Base-by-base conservation (phyloP, 2,888 invertebrate species). In the Cartodere bifasciata region DNA sequence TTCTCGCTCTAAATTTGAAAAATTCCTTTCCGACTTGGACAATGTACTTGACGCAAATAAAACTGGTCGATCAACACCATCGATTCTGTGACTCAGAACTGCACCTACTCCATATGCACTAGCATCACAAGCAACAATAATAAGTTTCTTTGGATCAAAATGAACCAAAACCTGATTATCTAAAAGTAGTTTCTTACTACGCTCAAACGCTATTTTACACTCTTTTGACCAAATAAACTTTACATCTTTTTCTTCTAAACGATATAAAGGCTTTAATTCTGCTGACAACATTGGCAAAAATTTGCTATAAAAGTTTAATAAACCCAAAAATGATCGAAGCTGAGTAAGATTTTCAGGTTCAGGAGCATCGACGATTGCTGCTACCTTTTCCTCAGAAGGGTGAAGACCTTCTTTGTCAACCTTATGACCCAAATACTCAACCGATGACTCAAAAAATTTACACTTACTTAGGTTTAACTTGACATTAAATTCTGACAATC, bases 351-450 rank as follows among this genome's bases (percentile, higher is more conserved):
- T 37, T 31, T 21, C 17, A 16, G 36, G 39, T 11, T 23, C 21
- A 12, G 38, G 38, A 10, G 42, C 35, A 9, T 31, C 28, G 23
- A 28, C 23, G 6, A 40, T 36, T 16, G 29, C 15, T 15, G 27
- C 15, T n/a, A 42, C 17, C 22, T 40, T 42, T 28, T 37, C 35
- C 13, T 32, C 17, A 16, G 34, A 16, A n/a, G 36, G 35, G 21
- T 37, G 34, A 23, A 40, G 36, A 3, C 35, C 36, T 3, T 23
- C 16, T 20, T 11, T 25, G 27, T 36, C 37, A 14, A 45, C 31
- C 10, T 23, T 29, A 28, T 44, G 39, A 12, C 47, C 45, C 22
- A 48, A 36, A 38, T 43, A 49, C 27, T 40, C 36, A n/a, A 49
- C 37, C 9, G 26, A n/a, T 13, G 29, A 21, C 24, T 39, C 12